phyloP scores from a whole-genome alignment of 2,888 invertebrate genomes.

The Cerastis rubricosa region DNA sequence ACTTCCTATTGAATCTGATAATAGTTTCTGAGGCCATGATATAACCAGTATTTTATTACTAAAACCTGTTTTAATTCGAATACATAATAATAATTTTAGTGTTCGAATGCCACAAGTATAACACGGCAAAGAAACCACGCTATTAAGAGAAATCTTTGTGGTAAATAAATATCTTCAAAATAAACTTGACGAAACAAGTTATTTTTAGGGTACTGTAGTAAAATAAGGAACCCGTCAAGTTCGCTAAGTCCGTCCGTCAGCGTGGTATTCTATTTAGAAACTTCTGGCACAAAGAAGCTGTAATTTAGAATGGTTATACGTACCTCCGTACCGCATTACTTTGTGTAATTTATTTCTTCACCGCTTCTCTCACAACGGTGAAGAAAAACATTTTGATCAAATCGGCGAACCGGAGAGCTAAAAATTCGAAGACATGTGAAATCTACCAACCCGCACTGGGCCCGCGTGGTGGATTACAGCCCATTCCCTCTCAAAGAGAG shows the following conservation, averaged over 20 bases:
- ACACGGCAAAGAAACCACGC: neutral
- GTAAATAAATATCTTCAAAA: conserved; percentile 2
- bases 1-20: neutral
- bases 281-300: neutral
- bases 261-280: neutral
- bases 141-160: neutral
- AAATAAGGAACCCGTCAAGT: neutral
- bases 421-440: too few species aligned
- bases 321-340: neutral
- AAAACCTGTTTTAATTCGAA: neutral
- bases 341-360: too few species aligned
- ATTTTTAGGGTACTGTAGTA: neutral
- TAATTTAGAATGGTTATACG: neutral
- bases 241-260: neutral
- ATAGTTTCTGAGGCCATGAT: too few species aligned
- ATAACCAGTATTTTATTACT: neutral
- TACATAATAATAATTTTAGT: neutral
- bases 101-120: neutral
- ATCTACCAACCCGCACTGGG: too few species aligned
- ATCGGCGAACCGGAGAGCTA: too few species aligned
- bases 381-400: too few species aligned
- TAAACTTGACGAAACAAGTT: neutral
- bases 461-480: too few species aligned
- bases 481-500: too few species aligned
- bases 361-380: too few species aligned